Percentiles rank a stretch among this genome's conserved stretches.
phyloP scores from a whole-genome alignment of 2,888 invertebrate species.

The Subacronicta megacephala region DNA sequence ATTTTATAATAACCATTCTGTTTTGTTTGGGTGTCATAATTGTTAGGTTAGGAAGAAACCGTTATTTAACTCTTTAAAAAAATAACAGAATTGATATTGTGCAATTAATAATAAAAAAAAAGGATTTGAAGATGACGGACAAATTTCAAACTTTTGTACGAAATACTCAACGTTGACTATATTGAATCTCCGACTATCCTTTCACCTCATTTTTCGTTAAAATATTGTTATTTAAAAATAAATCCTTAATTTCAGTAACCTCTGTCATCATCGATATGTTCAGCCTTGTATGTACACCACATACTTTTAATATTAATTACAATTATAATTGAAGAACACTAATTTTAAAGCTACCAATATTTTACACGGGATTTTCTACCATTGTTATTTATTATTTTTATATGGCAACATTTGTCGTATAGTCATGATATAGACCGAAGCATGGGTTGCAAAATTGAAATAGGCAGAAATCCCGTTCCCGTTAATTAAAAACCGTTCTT shows the following conservation, averaged over 20 bases:
- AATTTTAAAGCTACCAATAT: slow-evolving; percentile 55
- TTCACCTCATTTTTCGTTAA: slow-evolving; percentile 30
- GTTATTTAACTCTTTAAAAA: too few relatives aligned
- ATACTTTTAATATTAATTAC: slow-evolving; percentile 41
- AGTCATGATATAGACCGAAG: background rate
- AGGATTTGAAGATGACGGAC: background rate
- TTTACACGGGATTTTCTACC: slow-evolving; percentile 44
- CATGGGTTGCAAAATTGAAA: too few relatives aligned
- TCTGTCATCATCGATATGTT: slow-evolving; percentile 65
- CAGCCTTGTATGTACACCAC: slow-evolving; percentile 63
- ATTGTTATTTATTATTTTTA: slow-evolving; percentile 22
- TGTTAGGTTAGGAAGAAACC: too few relatives aligned
- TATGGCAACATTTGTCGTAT: slow-evolving; percentile 40
- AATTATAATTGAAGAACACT: slow-evolving; percentile 52
- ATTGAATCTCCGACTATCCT: slow-evolving; percentile 22
- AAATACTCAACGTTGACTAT: too few relatives aligned
- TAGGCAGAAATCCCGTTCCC: too few relatives aligned
- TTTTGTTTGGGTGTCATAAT: too few relatives aligned
- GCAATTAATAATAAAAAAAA: background rate
- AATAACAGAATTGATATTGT: too few relatives aligned
- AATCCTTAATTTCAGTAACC: slow-evolving; percentile 50
- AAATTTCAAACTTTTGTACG: too few relatives aligned
- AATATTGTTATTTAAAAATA: slow-evolving; percentile 10
- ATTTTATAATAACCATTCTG: too few relatives aligned
- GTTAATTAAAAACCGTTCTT: too few relatives aligned